Evolutionary conservation across 2,888 invertebrate species (phyloP).

Genomic region (Blomia tropicalis): DNA sequence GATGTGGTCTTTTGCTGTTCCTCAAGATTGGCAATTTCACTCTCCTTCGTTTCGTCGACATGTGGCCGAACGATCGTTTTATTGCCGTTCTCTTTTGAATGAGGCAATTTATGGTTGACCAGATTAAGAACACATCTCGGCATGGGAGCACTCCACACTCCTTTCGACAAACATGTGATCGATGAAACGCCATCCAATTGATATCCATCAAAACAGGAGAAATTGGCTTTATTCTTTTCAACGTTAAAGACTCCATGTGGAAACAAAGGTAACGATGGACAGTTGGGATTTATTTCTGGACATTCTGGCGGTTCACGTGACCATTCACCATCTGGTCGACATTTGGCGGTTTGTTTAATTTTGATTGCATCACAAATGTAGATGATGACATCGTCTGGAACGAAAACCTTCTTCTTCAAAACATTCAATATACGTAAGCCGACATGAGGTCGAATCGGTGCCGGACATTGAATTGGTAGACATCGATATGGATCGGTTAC

Average conservation of each 20-base stretch:
- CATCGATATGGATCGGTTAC: not conserved
- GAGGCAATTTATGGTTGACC: not conserved
- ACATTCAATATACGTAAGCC: conserved; percentile 10
- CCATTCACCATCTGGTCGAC: conserved; percentile 18
- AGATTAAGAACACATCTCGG: conserved; percentile 9
- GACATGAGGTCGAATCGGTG: conserved; percentile 13
- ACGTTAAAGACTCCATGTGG: conserved; percentile 15
- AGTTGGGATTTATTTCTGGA: conserved; percentile 7
- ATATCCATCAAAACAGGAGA: conserved; percentile 25
- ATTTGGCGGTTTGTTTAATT: conserved; percentile 9
- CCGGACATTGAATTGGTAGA: not conserved
- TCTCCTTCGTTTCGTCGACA: not conserved
- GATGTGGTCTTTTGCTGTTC: not conserved
- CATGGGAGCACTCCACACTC: conserved; percentile 26
- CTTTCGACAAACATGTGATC: conserved; percentile 24
- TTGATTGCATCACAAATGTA: not conserved
- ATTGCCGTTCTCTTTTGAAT: not conserved
- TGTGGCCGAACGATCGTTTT: not conserved
- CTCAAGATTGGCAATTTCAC: not conserved
- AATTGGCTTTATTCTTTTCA: not conserved
- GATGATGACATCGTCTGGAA: conserved; percentile 19
- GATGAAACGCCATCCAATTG: conserved; percentile 24
- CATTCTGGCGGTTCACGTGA: conserved; percentile 17
- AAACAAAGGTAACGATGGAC: conserved; percentile 1
- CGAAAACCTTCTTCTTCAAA: not conserved